A percentile compares a stretch with the other conserved stretches of the same genome.
Evolutionary conservation across 2,113 vertebrate genomes (phyloP).

Genomic region (Chaetops frenatus): DNA sequence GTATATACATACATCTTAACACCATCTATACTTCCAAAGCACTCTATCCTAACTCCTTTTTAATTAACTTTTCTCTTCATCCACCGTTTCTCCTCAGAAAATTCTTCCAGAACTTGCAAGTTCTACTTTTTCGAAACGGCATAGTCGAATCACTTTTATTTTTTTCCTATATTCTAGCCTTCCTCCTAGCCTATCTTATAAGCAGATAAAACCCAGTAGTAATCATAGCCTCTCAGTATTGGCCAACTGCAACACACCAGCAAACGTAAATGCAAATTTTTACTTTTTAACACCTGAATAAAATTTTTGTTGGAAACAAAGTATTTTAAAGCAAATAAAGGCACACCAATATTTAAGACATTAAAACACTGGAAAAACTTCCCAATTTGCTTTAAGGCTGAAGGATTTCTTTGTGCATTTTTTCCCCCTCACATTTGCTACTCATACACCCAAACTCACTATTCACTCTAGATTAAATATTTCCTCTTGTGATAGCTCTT

Average conservation of each 20-base stretch:
- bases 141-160: not conserved
- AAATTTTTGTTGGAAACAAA: not conserved
- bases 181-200: too few species aligned
- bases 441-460: not conserved
- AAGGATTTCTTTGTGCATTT: not conserved
- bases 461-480: not conserved
- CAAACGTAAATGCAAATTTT: not conserved
- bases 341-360: not conserved
- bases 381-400: not conserved
- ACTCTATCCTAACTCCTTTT: not conserved
- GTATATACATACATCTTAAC: not conserved
- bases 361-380: not conserved
- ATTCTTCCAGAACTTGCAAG: not conserved
- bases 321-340: not conserved
- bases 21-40: not conserved
- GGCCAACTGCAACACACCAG: not conserved
- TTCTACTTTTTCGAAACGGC: not conserved
- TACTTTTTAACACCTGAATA: not conserved
- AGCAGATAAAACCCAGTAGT: not conserved
- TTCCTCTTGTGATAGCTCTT: not conserved
- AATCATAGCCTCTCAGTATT: not conserved
- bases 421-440: not conserved
- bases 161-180: not conserved
- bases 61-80: not conserved
- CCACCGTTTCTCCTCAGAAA: not conserved